Base-by-base conservation (phyloP, 2,797 vertebrate genomes). In the Naso thynnoides region DNA sequence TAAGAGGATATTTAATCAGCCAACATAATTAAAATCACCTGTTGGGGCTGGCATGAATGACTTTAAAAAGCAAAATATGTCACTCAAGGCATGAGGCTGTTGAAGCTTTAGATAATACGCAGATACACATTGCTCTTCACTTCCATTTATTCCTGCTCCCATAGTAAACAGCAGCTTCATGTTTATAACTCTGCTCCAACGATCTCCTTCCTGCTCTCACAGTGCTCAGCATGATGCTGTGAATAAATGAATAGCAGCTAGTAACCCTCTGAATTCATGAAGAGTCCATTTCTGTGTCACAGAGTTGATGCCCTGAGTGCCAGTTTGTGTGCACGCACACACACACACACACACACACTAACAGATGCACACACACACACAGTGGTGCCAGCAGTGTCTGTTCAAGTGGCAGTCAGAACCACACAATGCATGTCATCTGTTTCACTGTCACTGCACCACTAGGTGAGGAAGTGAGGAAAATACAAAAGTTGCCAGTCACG, bases 161-260 rank as follows among this genome's bases (percentile, higher is more conserved):
- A 24, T 2, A 23, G 55, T 2, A 13, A 6, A 23, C 21, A 52
- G 19, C 14, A 23, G 16, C 21, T 57, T 38, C 1, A 8, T n/a
- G 45, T 13, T 24, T 33, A 15, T 21, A 67, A 4, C 73, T 59
- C 38, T 53, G 54, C 74, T 38, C 31, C 21, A 0, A 10, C 38
- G 21, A 55, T 19, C 31, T 49, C 15, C 27, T 29, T 16, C 55
- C 73, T 65, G 36, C 31, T 39, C 44, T 59, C 45, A 4, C 52
- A 24, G 27, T 14, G 9, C 56, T 68, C 74, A 21, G 69, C 11
- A 16, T 47, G 70, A 80, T 24, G 57, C 53, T 57, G 54, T 78
- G 76, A 84, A 87, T 84, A 86, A 85, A 83, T 78, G 59, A 84
- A 76, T 68, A 75, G 70, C 39, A 48, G 77, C 77, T 8, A 10